phyloP scores from a whole-genome alignment of 1,140 invertebrate species.

The Helicorthomorpha holstii region DNA sequence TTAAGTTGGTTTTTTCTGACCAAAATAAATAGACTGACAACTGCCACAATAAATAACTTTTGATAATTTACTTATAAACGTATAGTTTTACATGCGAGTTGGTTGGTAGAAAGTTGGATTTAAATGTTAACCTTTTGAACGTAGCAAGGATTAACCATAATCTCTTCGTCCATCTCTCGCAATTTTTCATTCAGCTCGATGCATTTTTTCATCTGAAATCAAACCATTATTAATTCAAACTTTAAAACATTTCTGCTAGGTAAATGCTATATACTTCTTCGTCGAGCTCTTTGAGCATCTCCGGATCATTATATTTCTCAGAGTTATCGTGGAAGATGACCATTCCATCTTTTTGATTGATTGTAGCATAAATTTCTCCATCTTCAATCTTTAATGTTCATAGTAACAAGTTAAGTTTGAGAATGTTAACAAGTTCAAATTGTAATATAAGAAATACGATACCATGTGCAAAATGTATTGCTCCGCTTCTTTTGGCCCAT shows the following conservation, averaged over 20 bases:
- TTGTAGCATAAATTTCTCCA: conserved; percentile 89
- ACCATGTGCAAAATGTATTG: conserved; percentile 86
- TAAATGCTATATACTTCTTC: conserved; percentile 32
- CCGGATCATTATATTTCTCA: conserved; percentile 79
- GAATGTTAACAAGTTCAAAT: background rate
- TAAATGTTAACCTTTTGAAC: conserved; percentile 42
- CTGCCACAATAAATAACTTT: too few species aligned
- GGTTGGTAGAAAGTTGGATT: background rate
- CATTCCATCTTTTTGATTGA: conserved; percentile 97
- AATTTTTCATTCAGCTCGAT: conserved; percentile 72
- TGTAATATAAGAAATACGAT: background rate
- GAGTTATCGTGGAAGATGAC: conserved; percentile 90
- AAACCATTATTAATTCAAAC: background rate
- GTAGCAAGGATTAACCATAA: conserved; percentile 74
- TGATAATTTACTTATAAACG: too few species aligned
- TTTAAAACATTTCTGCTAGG: background rate
- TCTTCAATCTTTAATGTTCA: conserved; percentile 88
- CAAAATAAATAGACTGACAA: too few species aligned
- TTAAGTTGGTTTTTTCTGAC: too few species aligned
- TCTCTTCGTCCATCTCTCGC: conserved; percentile 82
- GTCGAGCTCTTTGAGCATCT: conserved; percentile 69
- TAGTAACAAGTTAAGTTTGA: background rate
- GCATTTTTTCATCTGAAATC: conserved; percentile 57
- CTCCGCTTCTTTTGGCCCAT: conserved; percentile 71
- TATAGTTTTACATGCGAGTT: background rate